phyloP scores from a whole-genome alignment of 2,888 invertebrate genomes.

The Mythimna impura region DNA sequence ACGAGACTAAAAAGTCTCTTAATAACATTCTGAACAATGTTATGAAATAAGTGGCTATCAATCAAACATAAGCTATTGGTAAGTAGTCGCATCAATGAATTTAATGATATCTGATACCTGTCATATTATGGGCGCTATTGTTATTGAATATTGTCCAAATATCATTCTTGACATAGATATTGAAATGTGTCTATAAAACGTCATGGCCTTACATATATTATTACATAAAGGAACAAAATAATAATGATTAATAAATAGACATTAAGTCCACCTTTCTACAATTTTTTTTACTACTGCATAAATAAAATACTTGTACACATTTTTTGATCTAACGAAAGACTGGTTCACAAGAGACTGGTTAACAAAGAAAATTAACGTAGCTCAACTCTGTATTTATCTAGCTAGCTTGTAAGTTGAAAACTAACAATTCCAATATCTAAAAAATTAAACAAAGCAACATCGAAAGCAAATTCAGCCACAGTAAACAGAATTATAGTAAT shows the following conservation, averaged over 20 bases:
- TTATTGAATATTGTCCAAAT: conserved; percentile 20
- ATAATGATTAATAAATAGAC: no score
- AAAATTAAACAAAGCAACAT: conserved; percentile 19
- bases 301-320: background rate
- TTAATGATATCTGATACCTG: conserved; percentile 48
- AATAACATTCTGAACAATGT: conserved; percentile 3
- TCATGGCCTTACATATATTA: background rate
- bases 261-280: no score
- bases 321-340: no score
- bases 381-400: background rate
- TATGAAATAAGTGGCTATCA: background rate
- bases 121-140: conserved; percentile 38
- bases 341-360: background rate
- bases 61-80: background rate
- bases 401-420: background rate
- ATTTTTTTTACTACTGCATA: background rate
- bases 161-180: background rate
- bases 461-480: conserved; percentile 17
- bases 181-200: background rate
- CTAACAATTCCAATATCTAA: background rate
- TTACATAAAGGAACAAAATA: background rate
- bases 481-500: conserved; percentile 46
- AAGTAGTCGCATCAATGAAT: conserved; percentile 19
- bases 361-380: background rate
- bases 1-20: background rate